A percentile compares a stretch with the other conserved stretches of the same genome.
Evolutionary conservation across 1,140 invertebrate genomes (phyloP).

Genomic region (Contarinia nasturtii): DNA sequence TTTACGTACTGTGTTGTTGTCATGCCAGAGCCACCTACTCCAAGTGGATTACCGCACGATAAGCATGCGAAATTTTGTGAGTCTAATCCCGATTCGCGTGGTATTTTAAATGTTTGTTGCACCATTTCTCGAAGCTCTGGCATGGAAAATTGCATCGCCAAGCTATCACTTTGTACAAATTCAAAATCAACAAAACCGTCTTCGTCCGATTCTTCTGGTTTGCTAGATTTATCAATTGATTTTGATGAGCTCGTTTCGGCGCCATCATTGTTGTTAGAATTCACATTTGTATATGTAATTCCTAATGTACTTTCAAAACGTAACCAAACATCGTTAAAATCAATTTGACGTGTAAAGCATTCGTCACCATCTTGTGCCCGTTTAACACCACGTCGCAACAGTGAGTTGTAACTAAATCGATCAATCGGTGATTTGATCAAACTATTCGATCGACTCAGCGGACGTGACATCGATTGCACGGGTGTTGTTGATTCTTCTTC

Average conservation of each 20-base stretch:
- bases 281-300: conserved; percentile 27
- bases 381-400: conserved; percentile 5
- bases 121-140: conserved; percentile 37
- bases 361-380: background rate
- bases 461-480: background rate
- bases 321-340: conserved; percentile 18
- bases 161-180: conserved; percentile 26
- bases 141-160: conserved; percentile 28
- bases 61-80: conserved; percentile 73
- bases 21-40: conserved; percentile 37
- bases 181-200: conserved; percentile 27
- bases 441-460: conserved; percentile 6
- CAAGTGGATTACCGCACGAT: conserved; percentile 55
- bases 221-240: conserved; percentile 4
- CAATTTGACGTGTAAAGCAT: conserved; percentile 11
- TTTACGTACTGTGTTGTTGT: conserved; percentile 29
- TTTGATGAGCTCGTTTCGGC: conserved; percentile 8
- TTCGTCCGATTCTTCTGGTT: conserved; percentile 5
- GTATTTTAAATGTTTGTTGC: conserved; percentile 43
- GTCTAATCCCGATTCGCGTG: conserved; percentile 67
- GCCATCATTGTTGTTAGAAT: conserved; percentile 19
- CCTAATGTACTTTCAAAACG: conserved; percentile 8
- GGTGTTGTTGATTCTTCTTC: background rate
- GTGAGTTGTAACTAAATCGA: conserved; percentile 18
- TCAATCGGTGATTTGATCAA: conserved; percentile 15